Percentiles rank a stretch among this genome's conserved stretches.
Conservation (phyloP, 2,797 vertebrate species). For the Spinus pinus region DNA sequence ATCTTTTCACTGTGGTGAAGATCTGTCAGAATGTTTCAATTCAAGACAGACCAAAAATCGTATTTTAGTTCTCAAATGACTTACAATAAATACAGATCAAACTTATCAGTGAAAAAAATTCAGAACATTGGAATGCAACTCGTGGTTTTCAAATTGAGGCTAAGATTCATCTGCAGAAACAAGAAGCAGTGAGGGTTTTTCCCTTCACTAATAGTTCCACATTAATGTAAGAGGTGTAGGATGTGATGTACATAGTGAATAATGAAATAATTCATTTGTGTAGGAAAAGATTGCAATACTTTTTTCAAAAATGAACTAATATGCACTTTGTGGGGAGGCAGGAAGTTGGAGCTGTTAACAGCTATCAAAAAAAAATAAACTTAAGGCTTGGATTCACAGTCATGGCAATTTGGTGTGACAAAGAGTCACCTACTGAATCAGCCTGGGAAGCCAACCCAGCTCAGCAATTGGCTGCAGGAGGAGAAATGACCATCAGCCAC, state of each 20-base stretch:
- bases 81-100: not conserved
- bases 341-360: not conserved
- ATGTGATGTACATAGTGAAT: not conserved
- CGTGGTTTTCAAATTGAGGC: not conserved
- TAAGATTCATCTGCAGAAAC: not conserved
- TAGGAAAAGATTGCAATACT: not conserved
- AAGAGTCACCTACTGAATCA: not conserved
- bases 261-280: not conserved
- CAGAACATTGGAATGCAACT: not conserved
- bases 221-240: not conserved
- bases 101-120: not conserved
- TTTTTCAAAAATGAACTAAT: not conserved
- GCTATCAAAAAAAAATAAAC: not conserved
- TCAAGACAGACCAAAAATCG: not conserved
- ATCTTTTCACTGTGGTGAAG: slow-evolving; percentile 9
- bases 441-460: not conserved
- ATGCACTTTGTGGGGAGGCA: not conserved
- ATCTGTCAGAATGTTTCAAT: not conserved
- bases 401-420: not conserved
- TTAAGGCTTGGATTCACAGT: not conserved
- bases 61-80: not conserved
- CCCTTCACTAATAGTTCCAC: not conserved
- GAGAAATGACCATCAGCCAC: not conserved
- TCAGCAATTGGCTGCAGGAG: not conserved
- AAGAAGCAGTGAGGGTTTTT: not conserved